Evolutionary conservation across 2,113 vertebrate genomes (phyloP).

Genomic region (Chrysemys picta): DNA sequence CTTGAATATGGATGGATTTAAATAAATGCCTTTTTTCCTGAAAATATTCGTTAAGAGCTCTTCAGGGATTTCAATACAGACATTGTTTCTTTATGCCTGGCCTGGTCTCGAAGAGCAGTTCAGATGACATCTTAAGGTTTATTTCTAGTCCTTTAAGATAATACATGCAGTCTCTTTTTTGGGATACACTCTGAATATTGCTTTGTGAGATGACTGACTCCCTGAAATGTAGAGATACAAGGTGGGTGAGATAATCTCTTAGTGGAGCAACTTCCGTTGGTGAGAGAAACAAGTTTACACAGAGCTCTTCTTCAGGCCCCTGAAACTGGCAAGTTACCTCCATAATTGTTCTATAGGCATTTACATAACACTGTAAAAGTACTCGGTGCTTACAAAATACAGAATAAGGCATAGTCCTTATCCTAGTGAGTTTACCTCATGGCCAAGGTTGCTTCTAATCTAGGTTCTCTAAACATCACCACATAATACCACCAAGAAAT

Average conservation of each 20-base stretch:
- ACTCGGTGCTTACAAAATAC: neutral
- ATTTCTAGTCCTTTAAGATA: neutral
- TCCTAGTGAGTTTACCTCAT: fast-evolving
- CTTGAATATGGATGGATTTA: neutral
- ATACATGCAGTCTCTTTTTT: neutral
- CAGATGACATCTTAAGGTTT: neutral
- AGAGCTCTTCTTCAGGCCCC: neutral
- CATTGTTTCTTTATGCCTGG: no score
- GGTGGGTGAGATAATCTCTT: neutral
- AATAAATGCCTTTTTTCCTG: no score
- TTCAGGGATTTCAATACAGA: no score
- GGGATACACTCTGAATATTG: neutral
- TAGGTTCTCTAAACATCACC: neutral
- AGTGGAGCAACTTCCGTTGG: neutral
- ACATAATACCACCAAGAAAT: neutral
- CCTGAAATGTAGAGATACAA: neutral
- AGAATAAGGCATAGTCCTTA: neutral
- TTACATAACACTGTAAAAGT: fast-evolving
- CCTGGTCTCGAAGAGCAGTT: neutral
- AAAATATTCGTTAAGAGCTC: no score
- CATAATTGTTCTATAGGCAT: neutral
- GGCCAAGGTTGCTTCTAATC: neutral
- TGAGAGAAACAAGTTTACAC: neutral
- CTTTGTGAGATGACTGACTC: neutral
- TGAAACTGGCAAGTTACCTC: neutral